These are phyloP conservation scores for Acanthurus lineatus DNA, from an alignment of 2,797 vertebrate genomes.

Conservation along the genomic window DNA sequence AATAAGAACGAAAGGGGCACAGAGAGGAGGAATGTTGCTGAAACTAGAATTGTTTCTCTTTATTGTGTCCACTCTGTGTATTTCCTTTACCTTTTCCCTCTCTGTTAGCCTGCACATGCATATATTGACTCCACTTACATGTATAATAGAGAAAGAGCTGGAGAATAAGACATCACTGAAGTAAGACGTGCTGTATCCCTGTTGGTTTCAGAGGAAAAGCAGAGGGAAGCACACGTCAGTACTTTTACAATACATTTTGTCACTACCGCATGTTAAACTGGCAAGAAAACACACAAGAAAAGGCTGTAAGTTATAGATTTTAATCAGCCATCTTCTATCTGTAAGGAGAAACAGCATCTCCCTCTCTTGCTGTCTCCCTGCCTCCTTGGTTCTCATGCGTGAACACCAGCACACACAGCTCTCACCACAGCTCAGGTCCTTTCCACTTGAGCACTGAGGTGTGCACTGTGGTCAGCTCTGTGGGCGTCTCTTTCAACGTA, in stretches of 20 bases:
- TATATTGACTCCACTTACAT: conserved; percentile 15
- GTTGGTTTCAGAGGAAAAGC: not conserved
- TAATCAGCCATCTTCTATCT: conserved; percentile 6
- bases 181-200: not conserved
- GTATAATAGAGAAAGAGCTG: not conserved
- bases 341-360: not conserved
- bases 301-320: conserved; percentile 19
- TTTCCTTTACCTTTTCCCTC: not conserved
- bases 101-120: conserved; percentile 17
- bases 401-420: not conserved
- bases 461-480: conserved; percentile 59
- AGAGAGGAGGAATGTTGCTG: not conserved
- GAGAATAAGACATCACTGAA: not conserved
- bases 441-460: conserved; percentile 69
- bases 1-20: conserved; percentile 12
- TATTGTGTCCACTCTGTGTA: conserved; percentile 4
- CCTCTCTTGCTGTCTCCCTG: not conserved
- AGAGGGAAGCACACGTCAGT: not conserved
- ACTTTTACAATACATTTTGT: not conserved
- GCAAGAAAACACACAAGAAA: not conserved
- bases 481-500: conserved; percentile 72
- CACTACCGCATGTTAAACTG: conserved; percentile 1
- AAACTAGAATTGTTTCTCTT: not conserved
- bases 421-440: conserved; percentile 52
- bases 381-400: not conserved